These are phyloP conservation scores for Sitobion miscanthi DNA, from an alignment of 1,140 invertebrate species.

Conservation along the genomic window DNA sequence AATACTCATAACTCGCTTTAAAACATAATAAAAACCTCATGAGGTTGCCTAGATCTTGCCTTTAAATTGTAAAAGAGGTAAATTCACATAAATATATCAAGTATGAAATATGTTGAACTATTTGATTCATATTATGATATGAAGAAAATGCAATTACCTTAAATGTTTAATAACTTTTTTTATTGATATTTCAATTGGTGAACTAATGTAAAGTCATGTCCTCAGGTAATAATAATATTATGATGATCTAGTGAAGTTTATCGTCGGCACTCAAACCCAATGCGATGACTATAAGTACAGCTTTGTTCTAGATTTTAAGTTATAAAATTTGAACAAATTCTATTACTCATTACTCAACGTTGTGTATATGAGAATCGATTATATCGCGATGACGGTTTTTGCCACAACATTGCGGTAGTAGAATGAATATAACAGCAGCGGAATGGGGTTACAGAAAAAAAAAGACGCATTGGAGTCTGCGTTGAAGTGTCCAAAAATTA, in stretches of 20 bases:
- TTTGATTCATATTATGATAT: background rate
- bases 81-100: no score
- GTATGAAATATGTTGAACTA: background rate
- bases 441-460: background rate
- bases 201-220: background rate
- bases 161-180: background rate
- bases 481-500: conserved; percentile 33
- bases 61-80: no score
- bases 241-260: background rate
- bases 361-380: background rate
- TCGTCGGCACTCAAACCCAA: no score
- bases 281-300: background rate
- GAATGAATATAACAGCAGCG: background rate
- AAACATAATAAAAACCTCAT: no score
- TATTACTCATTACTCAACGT: background rate
- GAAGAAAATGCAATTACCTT: background rate
- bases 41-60: no score
- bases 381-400: background rate
- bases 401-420: background rate
- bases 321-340: background rate
- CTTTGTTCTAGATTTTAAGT: background rate
- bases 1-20: no score
- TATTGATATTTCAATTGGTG: background rate
- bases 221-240: background rate
- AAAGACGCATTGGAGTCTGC: background rate